phyloP scores from a whole-genome alignment of 1,140 invertebrate genomes.

The Cecropterus lyciades region DNA sequence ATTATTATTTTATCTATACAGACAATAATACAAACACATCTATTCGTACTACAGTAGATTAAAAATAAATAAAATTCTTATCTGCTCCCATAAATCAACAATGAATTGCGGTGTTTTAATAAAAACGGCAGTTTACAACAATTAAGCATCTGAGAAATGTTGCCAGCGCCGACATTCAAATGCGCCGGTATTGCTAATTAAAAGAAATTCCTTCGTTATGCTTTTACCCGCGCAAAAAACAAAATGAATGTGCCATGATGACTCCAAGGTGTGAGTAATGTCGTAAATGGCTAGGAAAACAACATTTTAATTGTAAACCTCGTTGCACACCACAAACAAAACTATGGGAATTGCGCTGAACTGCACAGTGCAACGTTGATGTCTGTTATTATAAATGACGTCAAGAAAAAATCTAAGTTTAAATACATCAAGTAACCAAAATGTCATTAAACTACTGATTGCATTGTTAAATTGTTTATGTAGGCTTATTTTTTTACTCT shows the following conservation, averaged over 20 bases:
- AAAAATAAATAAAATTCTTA: constrained; percentile 9
- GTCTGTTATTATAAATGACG: constrained; percentile 37
- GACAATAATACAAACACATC: too few relatives aligned
- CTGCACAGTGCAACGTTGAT: constrained; percentile 39
- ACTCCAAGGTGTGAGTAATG: constrained; percentile 72
- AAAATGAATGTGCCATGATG: constrained; percentile 60
- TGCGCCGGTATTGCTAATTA: constrained; percentile 69
- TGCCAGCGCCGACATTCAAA: constrained; percentile 51
- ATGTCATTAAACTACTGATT: neutral
- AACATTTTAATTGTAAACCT: constrained; percentile 67
- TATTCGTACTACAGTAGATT: neutral
- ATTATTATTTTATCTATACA: too few relatives aligned
- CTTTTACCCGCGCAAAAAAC: constrained; percentile 64
- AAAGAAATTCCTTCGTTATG: constrained; percentile 71
- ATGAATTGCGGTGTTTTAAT: constrained; percentile 31
- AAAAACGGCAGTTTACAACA: constrained; percentile 44
- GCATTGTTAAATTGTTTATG: neutral
- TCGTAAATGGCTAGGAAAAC: constrained; percentile 65
- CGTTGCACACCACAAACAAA: constrained; percentile 58
- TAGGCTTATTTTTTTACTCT: too few relatives aligned
- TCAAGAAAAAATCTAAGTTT: constrained; percentile 27
- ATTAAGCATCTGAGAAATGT: constrained; percentile 45
- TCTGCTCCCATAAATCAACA: constrained; percentile 28
- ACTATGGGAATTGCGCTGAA: constrained; percentile 58
- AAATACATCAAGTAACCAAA: constrained; percentile 21